phyloP scores from a whole-genome alignment of 1,140 invertebrate genomes.

The Mactra quadrangularis region DNA sequence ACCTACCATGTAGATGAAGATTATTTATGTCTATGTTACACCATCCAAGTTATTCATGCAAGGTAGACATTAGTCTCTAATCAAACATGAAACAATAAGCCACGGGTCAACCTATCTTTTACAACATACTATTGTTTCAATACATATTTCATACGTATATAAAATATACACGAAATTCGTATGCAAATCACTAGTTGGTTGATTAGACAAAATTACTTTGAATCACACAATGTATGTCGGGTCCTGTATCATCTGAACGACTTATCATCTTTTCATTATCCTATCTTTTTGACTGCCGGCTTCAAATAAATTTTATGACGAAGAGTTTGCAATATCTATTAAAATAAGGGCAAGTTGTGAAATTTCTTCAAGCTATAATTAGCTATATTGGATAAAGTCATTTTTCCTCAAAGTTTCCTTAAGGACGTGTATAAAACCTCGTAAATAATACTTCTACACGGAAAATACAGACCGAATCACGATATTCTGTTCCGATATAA shows the following conservation, averaged over 20 bases:
- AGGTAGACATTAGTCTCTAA: too few relatives aligned
- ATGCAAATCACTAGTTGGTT: background rate
- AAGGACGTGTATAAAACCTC: constrained; percentile 7
- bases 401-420: background rate
- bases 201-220: too few relatives aligned
- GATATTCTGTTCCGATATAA: constrained; percentile 3
- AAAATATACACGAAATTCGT: background rate
- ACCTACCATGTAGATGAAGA: too few relatives aligned
- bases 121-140: background rate
- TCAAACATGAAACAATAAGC: too few relatives aligned
- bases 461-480: constrained; percentile 4
- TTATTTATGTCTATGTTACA: too few relatives aligned
- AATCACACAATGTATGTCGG: too few relatives aligned
- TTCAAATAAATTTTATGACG: background rate
- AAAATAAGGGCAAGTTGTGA: background rate
- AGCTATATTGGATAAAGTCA: constrained; percentile 16
- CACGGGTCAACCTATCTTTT: too few relatives aligned
- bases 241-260: background rate
- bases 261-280: background rate
- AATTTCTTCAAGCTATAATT: constrained; percentile 43
- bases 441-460: constrained; percentile 1
- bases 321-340: background rate
- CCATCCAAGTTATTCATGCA: too few relatives aligned
- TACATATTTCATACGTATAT: background rate
- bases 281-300: background rate